Base-by-base conservation (phyloP, 35 echinoderm and acorn worm species). In the Heliocidaris tuberculata region DNA sequence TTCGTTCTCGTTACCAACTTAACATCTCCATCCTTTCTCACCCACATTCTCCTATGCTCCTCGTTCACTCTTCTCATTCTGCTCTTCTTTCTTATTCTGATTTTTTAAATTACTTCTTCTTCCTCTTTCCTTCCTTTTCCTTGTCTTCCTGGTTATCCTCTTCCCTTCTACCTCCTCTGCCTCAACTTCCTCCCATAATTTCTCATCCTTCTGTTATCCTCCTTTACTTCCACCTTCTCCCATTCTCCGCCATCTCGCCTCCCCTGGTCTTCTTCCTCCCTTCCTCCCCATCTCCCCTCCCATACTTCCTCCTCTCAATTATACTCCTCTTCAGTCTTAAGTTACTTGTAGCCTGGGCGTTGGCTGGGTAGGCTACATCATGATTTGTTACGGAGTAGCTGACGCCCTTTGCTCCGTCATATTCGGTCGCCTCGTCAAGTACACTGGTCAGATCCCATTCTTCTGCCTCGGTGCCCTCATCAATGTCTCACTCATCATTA, bases 281-380 rank as follows among this genome's bases (percentile, higher is more conserved):
- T n/a, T n/a, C n/a, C n/a, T n/a, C n/a, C n/a, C 31, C 87, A 17
- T 93, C 27, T n/a, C 0, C 5, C 13, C 48, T 56, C 17, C 17
- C 11, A 7, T 48, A 13, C 4, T 49, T 92, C 16, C 13, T 59
- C 21, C 5, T 93, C n/a, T 42, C 21, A 10, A 52, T 30, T 11
- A 30, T 59, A 35, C 47, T 94, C 30, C 12, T 31, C 1, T 31
- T 15, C 94, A 99, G 98, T 99, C 98, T 35, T 99, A 96, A 32
- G 97, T 99, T 8, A 97, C 98, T 21, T 99, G 98, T 30, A 96
- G 95, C 48, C 59, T 96, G 24, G 98, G 98, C 27, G 97, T 99
- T 47, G 97, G 95, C 16, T 97, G 97, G 98, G 97, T 99, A 30
- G 98, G 98, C 10, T 99, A 99, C 95, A 93, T 97, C 59, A 99